Evolutionary conservation across 2,797 vertebrate genomes (phyloP).

Genomic region (Podarcis lilfordi): DNA sequence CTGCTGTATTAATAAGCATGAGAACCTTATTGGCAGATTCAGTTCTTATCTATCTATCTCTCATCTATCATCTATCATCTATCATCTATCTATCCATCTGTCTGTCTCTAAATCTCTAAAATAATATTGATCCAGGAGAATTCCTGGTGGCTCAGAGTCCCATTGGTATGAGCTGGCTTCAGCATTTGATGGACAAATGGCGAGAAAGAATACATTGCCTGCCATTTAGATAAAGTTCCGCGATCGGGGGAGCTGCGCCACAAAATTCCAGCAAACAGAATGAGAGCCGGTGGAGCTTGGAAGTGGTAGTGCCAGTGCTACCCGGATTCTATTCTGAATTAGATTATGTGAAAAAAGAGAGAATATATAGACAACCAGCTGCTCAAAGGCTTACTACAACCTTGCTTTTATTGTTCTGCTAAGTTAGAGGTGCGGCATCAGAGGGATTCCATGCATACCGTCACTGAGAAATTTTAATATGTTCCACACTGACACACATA

Average conservation of each 20-base stretch:
- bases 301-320: conserved; percentile 76
- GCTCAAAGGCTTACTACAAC: conserved; percentile 86
- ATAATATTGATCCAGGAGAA: conserved; percentile 67
- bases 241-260: conserved; percentile 31
- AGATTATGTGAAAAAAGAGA: conserved; percentile 76
- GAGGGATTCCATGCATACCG: conserved; percentile 85
- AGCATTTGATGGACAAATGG: conserved; percentile 61
- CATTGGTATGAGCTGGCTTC: conserved; percentile 47
- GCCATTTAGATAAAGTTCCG: conserved; percentile 18
- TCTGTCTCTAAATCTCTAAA: conserved; percentile 65
- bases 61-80: not conserved
- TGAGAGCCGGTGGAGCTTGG: conserved; percentile 62
- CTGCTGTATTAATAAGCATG: conserved; percentile 54
- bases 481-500: conserved; percentile 83
- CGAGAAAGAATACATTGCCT: conserved; percentile 18
- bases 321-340: conserved; percentile 78
- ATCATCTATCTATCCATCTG: not conserved
- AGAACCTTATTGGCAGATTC: conserved; percentile 58
- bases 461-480: conserved; percentile 86
- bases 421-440: conserved; percentile 87
- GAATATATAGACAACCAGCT: conserved; percentile 86
- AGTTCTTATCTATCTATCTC: no score
- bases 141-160: conserved; percentile 56
- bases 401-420: conserved; percentile 86
- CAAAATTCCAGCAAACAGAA: conserved; percentile 63